A percentile compares a stretch with the other conserved stretches of the same genome.
phyloP scores from a whole-genome alignment of 2,113 vertebrate species.

The Ammodytes marinus region DNA sequence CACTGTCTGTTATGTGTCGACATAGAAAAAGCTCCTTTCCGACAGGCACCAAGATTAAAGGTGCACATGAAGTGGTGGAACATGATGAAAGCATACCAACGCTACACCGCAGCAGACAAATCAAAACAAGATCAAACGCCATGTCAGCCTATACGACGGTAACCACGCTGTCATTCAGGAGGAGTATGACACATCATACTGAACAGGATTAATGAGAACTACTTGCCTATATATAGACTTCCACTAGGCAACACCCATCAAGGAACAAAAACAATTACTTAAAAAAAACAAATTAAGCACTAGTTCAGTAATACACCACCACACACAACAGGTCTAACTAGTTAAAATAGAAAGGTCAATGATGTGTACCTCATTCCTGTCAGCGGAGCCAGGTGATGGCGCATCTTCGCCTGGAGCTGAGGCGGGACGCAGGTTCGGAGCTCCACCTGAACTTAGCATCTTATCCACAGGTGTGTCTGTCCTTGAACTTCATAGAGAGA shows the following conservation, averaged over 20 bases:
- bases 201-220: conserved; percentile 15
- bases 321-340: conserved; percentile 16
- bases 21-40: not conserved
- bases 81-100: not conserved
- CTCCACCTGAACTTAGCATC: conserved; percentile 85
- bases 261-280: conserved; percentile 16
- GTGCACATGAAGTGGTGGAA: too few relatives aligned
- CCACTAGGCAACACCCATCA: conserved; percentile 26
- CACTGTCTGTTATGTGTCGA: not conserved
- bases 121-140: not conserved
- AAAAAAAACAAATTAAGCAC: not conserved
- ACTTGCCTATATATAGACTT: conserved; percentile 29
- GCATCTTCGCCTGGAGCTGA: conserved; percentile 90
- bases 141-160: not conserved
- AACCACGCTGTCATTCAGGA: not conserved
- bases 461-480: conserved; percentile 95
- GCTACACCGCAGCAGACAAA: not conserved
- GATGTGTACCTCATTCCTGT: conserved; percentile 92
- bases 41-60: not conserved
- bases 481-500: conserved; percentile 77
- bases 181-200: conserved; percentile 14
- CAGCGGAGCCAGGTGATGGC: conserved; percentile 76
- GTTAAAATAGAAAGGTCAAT: conserved; percentile 3
- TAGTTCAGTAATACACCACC: not conserved
- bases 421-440: conserved; percentile 82